These are phyloP conservation scores for Anabacerthia variegaticeps DNA, from an alignment of 2,797 vertebrate genomes.

Conservation along the genomic window DNA sequence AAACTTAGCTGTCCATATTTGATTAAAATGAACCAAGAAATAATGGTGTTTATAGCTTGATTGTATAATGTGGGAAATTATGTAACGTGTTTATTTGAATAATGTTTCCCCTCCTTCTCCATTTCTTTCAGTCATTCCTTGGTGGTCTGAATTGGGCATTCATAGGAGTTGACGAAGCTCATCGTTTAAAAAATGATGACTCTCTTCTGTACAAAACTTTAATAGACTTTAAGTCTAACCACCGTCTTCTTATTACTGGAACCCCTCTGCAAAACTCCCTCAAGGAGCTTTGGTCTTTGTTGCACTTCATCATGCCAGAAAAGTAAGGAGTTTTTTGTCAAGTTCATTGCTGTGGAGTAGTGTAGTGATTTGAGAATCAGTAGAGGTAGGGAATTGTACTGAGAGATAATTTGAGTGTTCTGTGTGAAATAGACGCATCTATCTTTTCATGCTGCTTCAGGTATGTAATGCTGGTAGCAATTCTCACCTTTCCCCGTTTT, in stretches of 20 bases:
- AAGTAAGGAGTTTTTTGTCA: slow-evolving; percentile 83
- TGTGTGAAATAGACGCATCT: fast-evolving
- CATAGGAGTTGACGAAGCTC: slow-evolving; percentile 97
- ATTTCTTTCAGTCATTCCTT: slow-evolving; percentile 89
- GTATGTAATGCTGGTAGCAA: neutral
- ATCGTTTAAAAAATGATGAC: slow-evolving; percentile 96
- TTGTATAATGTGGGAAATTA: neutral
- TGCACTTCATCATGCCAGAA: slow-evolving; percentile 99
- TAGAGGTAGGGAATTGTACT: neutral
- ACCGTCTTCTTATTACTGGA: slow-evolving; percentile 97
- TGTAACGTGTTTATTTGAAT: neutral
- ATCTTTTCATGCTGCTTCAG: neutral
- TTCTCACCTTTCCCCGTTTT: neutral
- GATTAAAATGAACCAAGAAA: neutral
- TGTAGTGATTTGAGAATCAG: neutral
- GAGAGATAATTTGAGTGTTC: neutral
- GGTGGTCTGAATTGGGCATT: slow-evolving; percentile 94
- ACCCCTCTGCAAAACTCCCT: slow-evolving; percentile 98
- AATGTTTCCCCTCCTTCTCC: neutral
- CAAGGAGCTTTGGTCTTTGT: slow-evolving; percentile 97
- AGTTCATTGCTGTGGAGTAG: neutral
- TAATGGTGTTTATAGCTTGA: neutral
- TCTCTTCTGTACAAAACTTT: slow-evolving; percentile 98
- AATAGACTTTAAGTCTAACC: slow-evolving; percentile 98
- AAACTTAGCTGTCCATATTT: neutral